Base-by-base conservation (phyloP, 2,888 invertebrate species). In the Cantharis lateralis region DNA sequence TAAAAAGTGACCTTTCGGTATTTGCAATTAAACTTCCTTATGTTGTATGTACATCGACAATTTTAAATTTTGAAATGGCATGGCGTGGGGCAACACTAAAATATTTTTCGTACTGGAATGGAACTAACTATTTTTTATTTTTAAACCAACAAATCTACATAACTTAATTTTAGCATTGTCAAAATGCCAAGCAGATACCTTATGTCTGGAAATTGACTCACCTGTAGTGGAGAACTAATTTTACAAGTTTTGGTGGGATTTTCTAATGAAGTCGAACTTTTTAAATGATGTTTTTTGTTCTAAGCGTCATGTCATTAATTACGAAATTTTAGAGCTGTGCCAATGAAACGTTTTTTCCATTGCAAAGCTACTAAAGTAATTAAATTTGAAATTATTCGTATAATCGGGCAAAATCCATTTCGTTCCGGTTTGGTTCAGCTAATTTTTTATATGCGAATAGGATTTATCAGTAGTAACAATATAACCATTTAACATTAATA, bases 181-280 rank as follows among this genome's bases (percentile, higher is more conserved):
- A 73, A 66, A 66, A 68, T 77, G 77, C 76, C 76, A 76, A 72
- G 63, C 62, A 11, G 69, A 68, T 69, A 72, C 63, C 20, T 64
- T 20, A 24, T 13, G 64, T 66, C 16, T 66, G 18, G 24, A 66
- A 66, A 20, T 66, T 66, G 64, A 66, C 64, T 66, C 64, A 66
- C 64, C 64, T 66, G 64, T 24, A 66, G 20, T 66, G n/a, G 9
- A 66, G 24, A 20, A 66, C 15, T 66, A 66, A 66, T 66, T 64
- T 66, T 20, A 66, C 64, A 66, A 20, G 64, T 20, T 66, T 24
- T 15, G 18, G 24, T 18, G 64, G 24, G 24, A n/a, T 7, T 9
- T 63, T 63, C 64, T 66, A 66, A 66, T 66, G 64, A 66, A 66
- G 64, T 66, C 24, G 11, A 24, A 66, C 64, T 20, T 66, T 66